Conservation (phyloP, 2,797 vertebrate species). For the Phataginus tricuspis region DNA sequence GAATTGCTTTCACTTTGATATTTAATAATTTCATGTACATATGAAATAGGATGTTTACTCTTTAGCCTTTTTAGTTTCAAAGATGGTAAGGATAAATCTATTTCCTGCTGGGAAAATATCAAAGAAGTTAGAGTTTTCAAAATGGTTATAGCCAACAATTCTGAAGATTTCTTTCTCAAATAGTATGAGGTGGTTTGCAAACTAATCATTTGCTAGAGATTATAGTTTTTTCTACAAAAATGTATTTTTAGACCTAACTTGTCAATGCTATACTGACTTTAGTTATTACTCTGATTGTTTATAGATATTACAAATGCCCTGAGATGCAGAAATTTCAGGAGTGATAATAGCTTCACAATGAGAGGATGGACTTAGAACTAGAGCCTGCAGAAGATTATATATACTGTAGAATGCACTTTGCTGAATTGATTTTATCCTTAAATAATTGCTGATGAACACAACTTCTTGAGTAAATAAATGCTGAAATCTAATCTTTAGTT, state of each 20-base stretch:
- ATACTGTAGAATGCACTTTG: conserved; percentile 55
- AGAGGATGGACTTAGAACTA: conserved; percentile 70
- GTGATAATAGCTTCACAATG: conserved; percentile 66
- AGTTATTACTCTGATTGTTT: conserved; percentile 72
- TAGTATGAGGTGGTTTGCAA: conserved; percentile 71
- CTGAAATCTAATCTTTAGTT: conserved; percentile 27
- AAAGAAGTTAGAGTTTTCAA: conserved; percentile 76
- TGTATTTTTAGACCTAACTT: conserved; percentile 77
- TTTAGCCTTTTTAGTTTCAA: conserved; percentile 82
- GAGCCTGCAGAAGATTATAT: conserved; percentile 62
- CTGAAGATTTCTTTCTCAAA: conserved; percentile 79
- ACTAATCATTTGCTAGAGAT: conserved; percentile 81
- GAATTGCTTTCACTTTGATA: conserved; percentile 58
- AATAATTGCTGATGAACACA: conserved; percentile 52
- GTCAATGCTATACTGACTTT: conserved; percentile 57
- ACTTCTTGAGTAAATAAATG: conserved; percentile 66
- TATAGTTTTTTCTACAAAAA: conserved; percentile 79
- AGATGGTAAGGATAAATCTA: conserved; percentile 77
- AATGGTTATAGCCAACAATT: conserved; percentile 74
- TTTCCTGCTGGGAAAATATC: conserved; percentile 70
- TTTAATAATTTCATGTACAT: conserved; percentile 69
- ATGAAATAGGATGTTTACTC: conserved; percentile 71
- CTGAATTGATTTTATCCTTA: conserved; percentile 44
- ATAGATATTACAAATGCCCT: conserved; percentile 61
- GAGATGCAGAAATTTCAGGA: conserved; percentile 62